Conservation (phyloP, 2,797 vertebrate genomes). For the Falco novaeseelandiae region DNA sequence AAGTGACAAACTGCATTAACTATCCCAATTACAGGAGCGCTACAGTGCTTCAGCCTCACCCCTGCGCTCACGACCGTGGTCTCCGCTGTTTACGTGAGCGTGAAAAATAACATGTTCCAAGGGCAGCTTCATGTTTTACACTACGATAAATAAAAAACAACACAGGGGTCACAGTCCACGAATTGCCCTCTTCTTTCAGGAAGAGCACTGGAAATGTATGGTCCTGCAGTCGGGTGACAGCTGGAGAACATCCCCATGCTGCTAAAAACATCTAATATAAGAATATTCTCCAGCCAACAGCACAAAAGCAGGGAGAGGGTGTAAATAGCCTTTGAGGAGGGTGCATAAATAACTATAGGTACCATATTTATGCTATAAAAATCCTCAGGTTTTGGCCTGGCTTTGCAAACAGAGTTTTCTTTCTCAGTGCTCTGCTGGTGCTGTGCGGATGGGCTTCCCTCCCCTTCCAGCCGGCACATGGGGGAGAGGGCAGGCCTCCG, state of each 20-base stretch:
- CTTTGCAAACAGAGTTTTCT: not conserved
- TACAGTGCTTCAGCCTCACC: not conserved
- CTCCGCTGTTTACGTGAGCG: not conserved
- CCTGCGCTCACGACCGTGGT: accelerated
- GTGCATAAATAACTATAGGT: constrained; percentile 50
- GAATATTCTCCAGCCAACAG: constrained; percentile 31
- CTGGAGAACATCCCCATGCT: not conserved
- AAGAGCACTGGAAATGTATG: accelerated
- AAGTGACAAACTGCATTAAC: not conserved
- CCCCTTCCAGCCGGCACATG: not conserved
- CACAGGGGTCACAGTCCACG: accelerated
- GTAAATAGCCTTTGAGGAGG: constrained; percentile 28
- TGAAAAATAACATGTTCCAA: not conserved
- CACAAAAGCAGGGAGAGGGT: constrained; percentile 5
- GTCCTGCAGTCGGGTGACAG: not conserved
- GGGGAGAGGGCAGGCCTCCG: not conserved
- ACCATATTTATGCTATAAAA: constrained; percentile 15
- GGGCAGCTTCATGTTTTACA: not conserved
- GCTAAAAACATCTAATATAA: not conserved
- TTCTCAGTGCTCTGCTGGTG: not conserved
- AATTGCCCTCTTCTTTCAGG: not conserved
- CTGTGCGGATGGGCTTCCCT: not conserved
- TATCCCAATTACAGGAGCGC: not conserved
- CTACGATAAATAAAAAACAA: not conserved
- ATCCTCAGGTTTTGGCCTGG: not conserved